A percentile compares a stretch with the other conserved stretches of the same genome.
Evolutionary conservation across 2,888 invertebrate genomes (phyloP).

Genomic region (Thereva unica): DNA sequence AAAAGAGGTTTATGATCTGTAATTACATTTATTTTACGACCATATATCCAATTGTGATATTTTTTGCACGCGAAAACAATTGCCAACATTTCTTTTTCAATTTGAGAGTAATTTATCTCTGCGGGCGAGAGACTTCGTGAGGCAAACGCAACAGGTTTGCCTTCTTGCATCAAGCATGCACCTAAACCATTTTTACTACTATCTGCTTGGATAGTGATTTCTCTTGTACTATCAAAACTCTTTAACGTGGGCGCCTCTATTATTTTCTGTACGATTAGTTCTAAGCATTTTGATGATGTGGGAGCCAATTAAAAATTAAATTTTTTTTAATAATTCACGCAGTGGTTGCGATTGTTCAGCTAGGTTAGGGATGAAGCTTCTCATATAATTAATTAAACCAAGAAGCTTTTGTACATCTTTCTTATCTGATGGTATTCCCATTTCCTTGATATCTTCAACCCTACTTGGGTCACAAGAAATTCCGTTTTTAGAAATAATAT

Average conservation of each 20-base stretch:
- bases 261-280: slow-evolving; percentile 38
- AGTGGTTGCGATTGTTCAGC: background rate
- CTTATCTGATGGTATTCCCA: too few species aligned
- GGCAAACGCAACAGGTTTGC: slow-evolving; percentile 38
- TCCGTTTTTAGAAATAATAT: too few species aligned
- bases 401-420: slow-evolving; percentile 42
- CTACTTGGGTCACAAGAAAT: too few species aligned
- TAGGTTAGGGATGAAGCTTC: background rate
- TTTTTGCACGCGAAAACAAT: slow-evolving; percentile 43
- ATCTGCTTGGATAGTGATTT: slow-evolving; percentile 40
- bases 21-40: slow-evolving; percentile 33
- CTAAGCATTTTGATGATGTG: slow-evolving; percentile 36
- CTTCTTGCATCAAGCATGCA: slow-evolving; percentile 40
- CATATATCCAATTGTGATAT: slow-evolving; percentile 44
- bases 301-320: slow-evolving; percentile 38
- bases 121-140: slow-evolving; percentile 36
- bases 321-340: slow-evolving; percentile 42
- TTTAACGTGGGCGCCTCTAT: slow-evolving; percentile 35
- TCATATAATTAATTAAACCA: slow-evolving; percentile 42
- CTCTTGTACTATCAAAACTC: slow-evolving; percentile 36
- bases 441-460: too few species aligned
- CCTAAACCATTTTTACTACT: slow-evolving; percentile 40
- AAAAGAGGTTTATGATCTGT: slow-evolving; percentile 42
- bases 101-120: slow-evolving; percentile 39
- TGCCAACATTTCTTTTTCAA: slow-evolving; percentile 40